Base-by-base conservation (phyloP, 2,888 invertebrate species). In the Cheilosia pagana region DNA sequence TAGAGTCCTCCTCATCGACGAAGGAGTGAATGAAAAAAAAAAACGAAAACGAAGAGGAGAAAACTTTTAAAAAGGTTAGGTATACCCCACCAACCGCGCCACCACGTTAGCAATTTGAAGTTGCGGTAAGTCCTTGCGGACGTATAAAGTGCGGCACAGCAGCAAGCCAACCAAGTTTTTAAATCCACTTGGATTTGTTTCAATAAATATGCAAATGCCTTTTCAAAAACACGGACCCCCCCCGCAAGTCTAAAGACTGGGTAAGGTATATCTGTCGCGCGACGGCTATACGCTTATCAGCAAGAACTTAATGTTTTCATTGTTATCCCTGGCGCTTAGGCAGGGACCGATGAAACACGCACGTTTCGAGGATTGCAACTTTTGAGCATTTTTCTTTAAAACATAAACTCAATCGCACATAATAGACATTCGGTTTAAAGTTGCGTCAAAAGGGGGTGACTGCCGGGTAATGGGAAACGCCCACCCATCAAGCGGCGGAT, bases 151-250 rank as follows among this genome's bases (percentile, higher is more conserved):
- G 75, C 79, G 83, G 68, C 75, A 60, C 52, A 81, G 81, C 86
- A 79, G 86, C 81, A 83, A 86, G 86, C 75, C 79, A 70, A 78
- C 76, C 86, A 87, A 87, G 78, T 81, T 87, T 87, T 89, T 87
- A 90, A 91, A 90, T 90, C 91, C 90, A 88, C 88, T 87, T 89
- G 90, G 91, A 89, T 91, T 91, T 91, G 90, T 91, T 91, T 90
- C 90, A 91, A 91, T 91, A 91, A 91, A 91, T 90, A 91, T 91
- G 91, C 90, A 90, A 91, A 91, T 91, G 89, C 86, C 72, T 74
- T 86, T 81, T 76, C 68, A 67, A 79, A 82, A 85, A 63, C 68
- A 75, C 59, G 71, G 62, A 79, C 78, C 62, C 55, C 28, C 45
- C 23, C 31, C 43, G 57, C 53, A 39, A 3, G 48, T 53, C 55